These are phyloP conservation scores for Acrocyrtus sp. DNA, from an alignment of 2,888 invertebrate genomes.

Conservation along the genomic window DNA sequence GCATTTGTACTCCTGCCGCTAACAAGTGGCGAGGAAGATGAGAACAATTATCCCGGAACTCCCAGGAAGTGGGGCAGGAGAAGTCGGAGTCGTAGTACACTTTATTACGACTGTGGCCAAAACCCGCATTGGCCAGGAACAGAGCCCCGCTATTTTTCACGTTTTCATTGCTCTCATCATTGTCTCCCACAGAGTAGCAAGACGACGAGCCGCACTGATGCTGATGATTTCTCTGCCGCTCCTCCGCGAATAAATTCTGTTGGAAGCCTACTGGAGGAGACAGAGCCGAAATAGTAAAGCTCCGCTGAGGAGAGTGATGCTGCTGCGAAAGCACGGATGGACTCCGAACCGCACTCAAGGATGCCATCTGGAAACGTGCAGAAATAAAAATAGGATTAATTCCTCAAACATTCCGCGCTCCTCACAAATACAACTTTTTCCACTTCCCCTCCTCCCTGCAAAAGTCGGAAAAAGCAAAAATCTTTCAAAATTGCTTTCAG, in stretches of 20 bases:
- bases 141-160: background rate
- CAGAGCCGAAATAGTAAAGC: background rate
- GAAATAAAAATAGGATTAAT: constrained; percentile 31
- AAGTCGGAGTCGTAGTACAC: constrained; percentile 63
- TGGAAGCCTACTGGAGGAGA: background rate
- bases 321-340: constrained; percentile 23
- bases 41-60: constrained; percentile 50
- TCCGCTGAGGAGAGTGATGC: constrained; percentile 3
- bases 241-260: background rate
- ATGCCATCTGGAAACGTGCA: constrained; percentile 15
- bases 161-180: background rate
- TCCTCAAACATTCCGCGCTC: too few species aligned
- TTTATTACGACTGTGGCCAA: constrained; percentile 52
- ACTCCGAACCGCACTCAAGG: constrained; percentile 24
- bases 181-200: background rate
- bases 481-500: background rate
- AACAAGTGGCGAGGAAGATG: constrained; percentile 18
- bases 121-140: background rate
- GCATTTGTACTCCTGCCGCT: background rate
- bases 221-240: constrained; percentile 7
- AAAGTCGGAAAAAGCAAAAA: background rate
- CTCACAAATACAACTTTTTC: too few species aligned
- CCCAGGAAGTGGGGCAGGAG: constrained; percentile 62
- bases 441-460: background rate
- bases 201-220: background rate